Evolutionary conservation across 2,888 invertebrate genomes (phyloP), one percentile per base, ranked within the genome.

Genomic region (Dryomyza anilis): DNA sequence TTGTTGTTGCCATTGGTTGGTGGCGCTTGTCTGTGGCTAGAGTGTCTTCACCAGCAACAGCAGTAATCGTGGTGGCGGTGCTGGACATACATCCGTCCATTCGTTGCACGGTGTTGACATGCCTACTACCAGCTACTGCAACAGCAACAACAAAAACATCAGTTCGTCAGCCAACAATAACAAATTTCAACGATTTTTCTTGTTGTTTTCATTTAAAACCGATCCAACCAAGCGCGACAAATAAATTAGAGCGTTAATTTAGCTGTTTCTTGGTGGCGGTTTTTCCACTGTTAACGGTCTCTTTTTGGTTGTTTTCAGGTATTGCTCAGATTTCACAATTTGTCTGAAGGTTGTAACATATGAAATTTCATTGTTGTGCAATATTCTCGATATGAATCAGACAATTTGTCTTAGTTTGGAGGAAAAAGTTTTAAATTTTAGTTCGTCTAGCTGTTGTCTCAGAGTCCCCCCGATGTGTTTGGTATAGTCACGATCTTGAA

Each of bases 231-330:
- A 71, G 67, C 72, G 71, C 69, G 70, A 70, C 72, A 72, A 71
- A 72, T 72, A 72, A 72, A 72, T 72, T 70, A 71, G 72, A 72
- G 70, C 70, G 69, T 69, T 70, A 70, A 69, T 70, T 69, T 63
- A 67, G 58, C 69, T 70, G 62, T 66, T 69, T 57, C 46, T 64
- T 58, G 56, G 55, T 62, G 56, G n/a, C 29, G 61, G 53, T 46
- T 66, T 46, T 65, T 58, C 33, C 27, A 62, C 23, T 58, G 16
- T 43, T n/a, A 57, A 65, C 43, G 60, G 60, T 64, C 61, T 65
- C 46, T 65, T 65, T 63, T 46, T 63, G 21, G 36, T 55, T 14
- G 39, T 39, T 39, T 33, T 7, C 39, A 39, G 12, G n/a, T n/a
- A 39, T n/a, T 39, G 6, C 33, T 33, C 7, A 50, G 25, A 27